Percentiles rank a stretch among this genome's conserved stretches.
Evolutionary conservation across 2,888 invertebrate genomes (phyloP).

Genomic region (Stenodema calcarata): DNA sequence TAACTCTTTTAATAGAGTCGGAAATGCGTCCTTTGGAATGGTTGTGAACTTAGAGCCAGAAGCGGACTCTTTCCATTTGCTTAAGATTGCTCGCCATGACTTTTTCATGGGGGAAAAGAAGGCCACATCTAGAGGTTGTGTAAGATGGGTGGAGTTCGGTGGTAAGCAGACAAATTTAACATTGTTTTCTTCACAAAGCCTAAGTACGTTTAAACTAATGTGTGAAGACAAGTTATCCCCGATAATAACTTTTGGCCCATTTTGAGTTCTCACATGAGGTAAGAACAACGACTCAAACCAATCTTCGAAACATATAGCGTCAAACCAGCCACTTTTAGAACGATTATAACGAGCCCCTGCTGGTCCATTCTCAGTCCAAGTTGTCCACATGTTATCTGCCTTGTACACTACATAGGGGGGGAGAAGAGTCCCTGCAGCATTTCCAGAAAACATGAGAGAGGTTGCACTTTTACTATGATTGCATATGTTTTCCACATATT

Average conservation of each 20-base stretch:
- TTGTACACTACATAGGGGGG: slow-evolving; percentile 60
- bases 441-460: slow-evolving; percentile 60
- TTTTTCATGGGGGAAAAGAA: neutral
- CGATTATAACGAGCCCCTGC: slow-evolving; percentile 56
- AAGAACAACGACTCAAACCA: slow-evolving; percentile 58
- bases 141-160: neutral
- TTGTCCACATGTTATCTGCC: slow-evolving; percentile 11
- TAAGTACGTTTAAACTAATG: slow-evolving; percentile 44
- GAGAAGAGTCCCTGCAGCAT: slow-evolving; percentile 58
- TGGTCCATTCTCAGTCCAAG: neutral
- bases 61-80: neutral
- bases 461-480: slow-evolving; percentile 58
- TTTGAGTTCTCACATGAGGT: slow-evolving; percentile 36
- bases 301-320: slow-evolving; percentile 58
- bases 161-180: neutral
- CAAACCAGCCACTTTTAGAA: slow-evolving; percentile 59
- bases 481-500: slow-evolving; percentile 58
- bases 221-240: slow-evolving; percentile 55
- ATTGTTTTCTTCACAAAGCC: neutral
- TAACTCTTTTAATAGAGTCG: slow-evolving; percentile 26
- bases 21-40: neutral
- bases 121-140: slow-evolving; percentile 15
- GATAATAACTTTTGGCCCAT: slow-evolving; percentile 36
- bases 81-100: neutral
- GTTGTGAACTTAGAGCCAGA: slow-evolving; percentile 1